phyloP scores from a whole-genome alignment of 2,888 invertebrate species.

The Nephrotoma flavescens region DNA sequence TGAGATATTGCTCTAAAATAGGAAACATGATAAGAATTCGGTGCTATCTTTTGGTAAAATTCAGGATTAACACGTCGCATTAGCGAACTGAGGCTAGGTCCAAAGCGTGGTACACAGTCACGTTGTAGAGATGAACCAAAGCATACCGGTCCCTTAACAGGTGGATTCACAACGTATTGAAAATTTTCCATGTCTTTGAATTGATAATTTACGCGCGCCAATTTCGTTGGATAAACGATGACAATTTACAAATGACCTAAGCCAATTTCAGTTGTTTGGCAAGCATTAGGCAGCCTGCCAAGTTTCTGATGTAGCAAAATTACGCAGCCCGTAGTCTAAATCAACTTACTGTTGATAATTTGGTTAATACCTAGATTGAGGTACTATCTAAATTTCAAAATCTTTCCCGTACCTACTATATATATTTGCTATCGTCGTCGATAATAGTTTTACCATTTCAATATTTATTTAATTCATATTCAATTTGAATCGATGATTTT shows the following conservation, averaged over 20 bases:
- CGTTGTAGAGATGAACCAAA: slow-evolving; percentile 37
- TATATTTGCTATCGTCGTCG: not conserved
- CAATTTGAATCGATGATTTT: not conserved
- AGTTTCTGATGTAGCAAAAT: not conserved
- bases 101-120: slow-evolving; percentile 33
- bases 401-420: not conserved
- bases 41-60: slow-evolving; percentile 2
- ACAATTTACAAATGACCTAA: too few relatives aligned
- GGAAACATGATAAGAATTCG: not conserved
- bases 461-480: not conserved
- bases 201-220: not conserved
- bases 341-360: not conserved
- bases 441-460: not conserved
- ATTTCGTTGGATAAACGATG: too few relatives aligned
- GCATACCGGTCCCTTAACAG: slow-evolving; percentile 33
- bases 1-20: not conserved
- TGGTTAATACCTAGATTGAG: too few relatives aligned
- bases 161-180: slow-evolving; percentile 39
- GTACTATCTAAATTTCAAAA: too few relatives aligned
- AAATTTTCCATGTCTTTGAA: slow-evolving; percentile 20
- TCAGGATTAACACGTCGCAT: slow-evolving; percentile 33
- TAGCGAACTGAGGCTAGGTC: slow-evolving; percentile 33
- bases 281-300: not conserved
- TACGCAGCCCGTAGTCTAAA: not conserved
- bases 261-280: not conserved